These are phyloP conservation scores for Clivina fossor DNA, from an alignment of 2,888 invertebrate genomes.

Conservation along the genomic window DNA sequence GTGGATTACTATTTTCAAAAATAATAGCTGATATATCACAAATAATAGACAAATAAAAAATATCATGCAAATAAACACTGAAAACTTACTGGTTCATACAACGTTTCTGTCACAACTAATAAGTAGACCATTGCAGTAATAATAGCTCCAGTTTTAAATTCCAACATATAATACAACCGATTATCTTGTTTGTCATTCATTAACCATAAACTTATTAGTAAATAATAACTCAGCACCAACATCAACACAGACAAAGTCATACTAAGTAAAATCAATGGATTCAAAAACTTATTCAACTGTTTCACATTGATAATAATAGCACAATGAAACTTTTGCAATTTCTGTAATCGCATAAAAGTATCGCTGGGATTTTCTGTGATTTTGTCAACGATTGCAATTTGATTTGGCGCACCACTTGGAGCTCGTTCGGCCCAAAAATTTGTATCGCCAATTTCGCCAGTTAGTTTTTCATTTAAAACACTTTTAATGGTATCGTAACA, in stretches of 20 bases:
- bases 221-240: slow-evolving; percentile 39
- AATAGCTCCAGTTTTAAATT: slow-evolving; percentile 32
- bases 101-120: slow-evolving; percentile 23
- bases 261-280: slow-evolving; percentile 36
- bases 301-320: slow-evolving; percentile 30
- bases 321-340: slow-evolving; percentile 33
- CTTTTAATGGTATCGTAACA: slow-evolving; percentile 22
- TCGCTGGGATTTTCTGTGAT: slow-evolving; percentile 4
- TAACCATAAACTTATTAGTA: slow-evolving; percentile 36
- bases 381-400: background rate
- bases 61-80: too few relatives aligned
- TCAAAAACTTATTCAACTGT: slow-evolving; percentile 32
- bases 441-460: background rate
- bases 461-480: slow-evolving; percentile 10
- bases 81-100: slow-evolving; percentile 30
- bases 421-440: slow-evolving; percentile 17
- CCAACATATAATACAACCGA: slow-evolving; percentile 33
- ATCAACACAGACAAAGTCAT: slow-evolving; percentile 35
- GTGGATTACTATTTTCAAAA: too few relatives aligned
- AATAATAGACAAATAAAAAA: too few relatives aligned
- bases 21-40: too few relatives aligned
- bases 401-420: background rate
- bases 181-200: slow-evolving; percentile 11
- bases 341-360: slow-evolving; percentile 7
- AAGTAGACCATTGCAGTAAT: slow-evolving; percentile 30